A percentile compares a stretch with the other conserved stretches of the same genome.
These are phyloP conservation scores for Leptopilina syphax DNA, from an alignment of 2,888 invertebrate genomes.

Conservation along the genomic window DNA sequence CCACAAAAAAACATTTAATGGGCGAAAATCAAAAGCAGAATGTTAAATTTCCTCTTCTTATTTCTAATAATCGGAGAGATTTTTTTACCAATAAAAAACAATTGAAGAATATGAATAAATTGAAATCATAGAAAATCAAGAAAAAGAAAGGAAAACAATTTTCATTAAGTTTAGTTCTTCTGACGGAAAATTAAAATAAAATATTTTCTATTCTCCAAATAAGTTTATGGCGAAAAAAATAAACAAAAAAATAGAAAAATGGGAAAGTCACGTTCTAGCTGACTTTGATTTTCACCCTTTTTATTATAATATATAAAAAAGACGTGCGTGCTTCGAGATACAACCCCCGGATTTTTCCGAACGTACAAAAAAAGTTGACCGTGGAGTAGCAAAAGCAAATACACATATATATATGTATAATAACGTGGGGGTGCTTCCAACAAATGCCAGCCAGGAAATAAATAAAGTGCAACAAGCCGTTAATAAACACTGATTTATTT, in stretches of 20 bases:
- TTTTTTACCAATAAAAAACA: no score
- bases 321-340: slow-evolving; percentile 10
- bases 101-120: no score
- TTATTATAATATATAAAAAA: background rate
- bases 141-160: no score
- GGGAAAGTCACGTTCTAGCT: slow-evolving; percentile 1
- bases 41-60: background rate
- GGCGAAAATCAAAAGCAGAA: background rate
- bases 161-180: no score
- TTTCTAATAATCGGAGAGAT: no score
- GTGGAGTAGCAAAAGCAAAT: slow-evolving; percentile 61
- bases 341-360: slow-evolving; percentile 26
- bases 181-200: no score
- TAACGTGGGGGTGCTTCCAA: slow-evolving; percentile 55
- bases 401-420: no score
- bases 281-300: slow-evolving; percentile 18
- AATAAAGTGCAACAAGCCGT: slow-evolving; percentile 74
- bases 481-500: slow-evolving; percentile 74
- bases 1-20: slow-evolving; percentile 8
- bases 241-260: background rate
- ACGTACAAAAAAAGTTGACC: slow-evolving; percentile 35
- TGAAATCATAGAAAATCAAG: no score
- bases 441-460: slow-evolving; percentile 66
- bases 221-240: background rate
- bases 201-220: no score